Percentiles rank a stretch among this genome's conserved stretches.
Conservation (phyloP, 1,140 invertebrate genomes). For the Hermetia illucens region DNA sequence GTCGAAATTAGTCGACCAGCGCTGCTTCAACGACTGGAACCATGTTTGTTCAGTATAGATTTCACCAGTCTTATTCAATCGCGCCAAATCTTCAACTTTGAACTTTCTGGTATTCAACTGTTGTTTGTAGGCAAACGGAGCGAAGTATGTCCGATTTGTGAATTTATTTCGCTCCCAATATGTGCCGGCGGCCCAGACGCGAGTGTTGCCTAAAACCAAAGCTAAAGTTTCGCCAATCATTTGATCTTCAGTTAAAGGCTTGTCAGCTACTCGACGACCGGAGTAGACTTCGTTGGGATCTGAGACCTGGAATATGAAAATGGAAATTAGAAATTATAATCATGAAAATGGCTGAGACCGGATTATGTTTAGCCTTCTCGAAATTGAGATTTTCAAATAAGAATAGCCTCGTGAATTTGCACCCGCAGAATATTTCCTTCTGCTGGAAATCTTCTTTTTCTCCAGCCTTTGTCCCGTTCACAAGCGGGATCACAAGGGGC, state of each 20-base stretch:
- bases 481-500: no score
- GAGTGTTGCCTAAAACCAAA: slow-evolving; percentile 77
- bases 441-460: no score
- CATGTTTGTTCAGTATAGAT: slow-evolving; percentile 72
- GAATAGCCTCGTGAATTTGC: no score
- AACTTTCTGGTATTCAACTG: slow-evolving; percentile 68
- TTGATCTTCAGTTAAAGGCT: slow-evolving; percentile 81
- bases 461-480: no score
- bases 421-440: no score
- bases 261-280: slow-evolving; percentile 76
- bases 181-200: slow-evolving; percentile 81
- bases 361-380: no score
- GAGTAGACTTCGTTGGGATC: slow-evolving; percentile 90
- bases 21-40: slow-evolving; percentile 77
- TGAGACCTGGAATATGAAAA: slow-evolving; percentile 45
- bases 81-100: slow-evolving; percentile 74
- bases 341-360: slow-evolving; percentile 2
- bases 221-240: slow-evolving; percentile 88
- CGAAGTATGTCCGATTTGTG: slow-evolving; percentile 81
- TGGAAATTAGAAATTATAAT: slow-evolving; percentile 8
- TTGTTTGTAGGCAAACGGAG: slow-evolving; percentile 86
- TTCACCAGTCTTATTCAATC: slow-evolving; percentile 64
- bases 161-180: slow-evolving; percentile 96
- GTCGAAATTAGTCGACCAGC: slow-evolving; percentile 91
- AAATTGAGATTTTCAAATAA: no score